These are phyloP conservation scores for Buathra laborator DNA, from an alignment of 2,888 invertebrate genomes.

Conservation along the genomic window DNA sequence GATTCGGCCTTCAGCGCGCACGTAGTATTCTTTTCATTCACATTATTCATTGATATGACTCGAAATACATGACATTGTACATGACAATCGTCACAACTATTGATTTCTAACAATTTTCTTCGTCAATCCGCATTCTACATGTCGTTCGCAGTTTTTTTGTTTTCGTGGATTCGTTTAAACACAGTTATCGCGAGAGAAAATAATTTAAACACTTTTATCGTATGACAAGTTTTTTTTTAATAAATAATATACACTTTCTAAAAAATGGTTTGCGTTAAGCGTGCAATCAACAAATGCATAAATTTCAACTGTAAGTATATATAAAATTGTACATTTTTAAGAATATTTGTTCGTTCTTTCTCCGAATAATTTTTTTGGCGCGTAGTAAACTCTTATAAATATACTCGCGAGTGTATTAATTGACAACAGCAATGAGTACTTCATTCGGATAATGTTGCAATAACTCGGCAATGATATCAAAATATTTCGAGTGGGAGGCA, in stretches of 20 bases:
- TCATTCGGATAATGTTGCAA: not conserved
- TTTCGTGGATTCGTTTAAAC: not conserved
- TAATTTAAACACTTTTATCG: not conserved
- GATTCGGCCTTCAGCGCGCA: not conserved
- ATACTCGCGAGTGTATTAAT: not conserved
- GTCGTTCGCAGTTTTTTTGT: not conserved
- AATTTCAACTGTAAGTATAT: not conserved
- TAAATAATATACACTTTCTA: slow-evolving; percentile 5
- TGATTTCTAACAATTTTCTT: too few relatives aligned
- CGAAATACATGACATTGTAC: not conserved
- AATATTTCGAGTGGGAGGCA: not conserved
- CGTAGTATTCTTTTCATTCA: not conserved
- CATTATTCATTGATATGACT: not conserved
- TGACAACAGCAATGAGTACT: not conserved
- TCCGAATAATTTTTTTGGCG: not conserved
- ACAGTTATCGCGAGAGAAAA: not conserved
- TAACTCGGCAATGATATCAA: not conserved
- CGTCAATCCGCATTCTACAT: too few relatives aligned
- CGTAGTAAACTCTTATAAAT: not conserved
- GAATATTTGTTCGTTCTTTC: not conserved
- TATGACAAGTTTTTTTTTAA: slow-evolving; percentile 1
- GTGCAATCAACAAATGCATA: not conserved
- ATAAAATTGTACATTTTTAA: slow-evolving; percentile 5
- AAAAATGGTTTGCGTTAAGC: slow-evolving; percentile 12
- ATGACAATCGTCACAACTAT: too few relatives aligned